Conservation (phyloP, 2,113 vertebrate genomes). For the Procapra przewalskii region DNA sequence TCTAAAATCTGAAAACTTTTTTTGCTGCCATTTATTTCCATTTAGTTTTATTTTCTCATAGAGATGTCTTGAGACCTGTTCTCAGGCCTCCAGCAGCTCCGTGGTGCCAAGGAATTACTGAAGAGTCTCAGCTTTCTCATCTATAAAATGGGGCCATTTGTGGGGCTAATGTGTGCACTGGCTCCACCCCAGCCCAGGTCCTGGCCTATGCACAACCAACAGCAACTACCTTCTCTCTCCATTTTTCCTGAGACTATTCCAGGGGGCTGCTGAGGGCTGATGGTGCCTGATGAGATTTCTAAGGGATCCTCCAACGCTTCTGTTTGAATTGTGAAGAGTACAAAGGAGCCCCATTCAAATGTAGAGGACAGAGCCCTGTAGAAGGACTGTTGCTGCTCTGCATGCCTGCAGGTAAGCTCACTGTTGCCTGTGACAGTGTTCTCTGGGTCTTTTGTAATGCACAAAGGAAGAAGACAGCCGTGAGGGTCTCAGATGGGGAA, state of each 20-base stretch:
- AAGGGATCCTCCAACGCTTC: not conserved
- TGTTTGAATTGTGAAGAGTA: not conserved
- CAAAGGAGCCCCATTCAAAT: not conserved
- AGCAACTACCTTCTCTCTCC: not conserved
- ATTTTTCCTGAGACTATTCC: not conserved
- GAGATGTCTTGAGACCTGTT: not conserved
- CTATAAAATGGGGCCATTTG: not conserved
- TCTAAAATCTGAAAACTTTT: not conserved
- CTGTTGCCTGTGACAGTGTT: not conserved
- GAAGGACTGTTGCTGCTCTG: no score
- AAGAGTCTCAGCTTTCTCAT: not conserved
- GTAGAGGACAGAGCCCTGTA: not conserved
- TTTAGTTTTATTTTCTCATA: not conserved
- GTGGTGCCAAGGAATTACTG: not conserved
- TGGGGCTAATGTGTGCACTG: not conserved
- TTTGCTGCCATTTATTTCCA: not conserved
- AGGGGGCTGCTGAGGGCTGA: not conserved
- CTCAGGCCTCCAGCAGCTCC: not conserved
- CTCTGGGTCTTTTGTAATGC: not conserved
- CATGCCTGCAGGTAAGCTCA: not conserved
- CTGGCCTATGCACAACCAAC: not conserved
- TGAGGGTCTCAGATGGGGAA: not conserved
- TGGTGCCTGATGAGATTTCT: not conserved
- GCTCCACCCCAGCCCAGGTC: not conserved
- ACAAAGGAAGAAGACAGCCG: not conserved